Conservation (phyloP, 1,140 invertebrate species). For the Diorhabda elongata region DNA sequence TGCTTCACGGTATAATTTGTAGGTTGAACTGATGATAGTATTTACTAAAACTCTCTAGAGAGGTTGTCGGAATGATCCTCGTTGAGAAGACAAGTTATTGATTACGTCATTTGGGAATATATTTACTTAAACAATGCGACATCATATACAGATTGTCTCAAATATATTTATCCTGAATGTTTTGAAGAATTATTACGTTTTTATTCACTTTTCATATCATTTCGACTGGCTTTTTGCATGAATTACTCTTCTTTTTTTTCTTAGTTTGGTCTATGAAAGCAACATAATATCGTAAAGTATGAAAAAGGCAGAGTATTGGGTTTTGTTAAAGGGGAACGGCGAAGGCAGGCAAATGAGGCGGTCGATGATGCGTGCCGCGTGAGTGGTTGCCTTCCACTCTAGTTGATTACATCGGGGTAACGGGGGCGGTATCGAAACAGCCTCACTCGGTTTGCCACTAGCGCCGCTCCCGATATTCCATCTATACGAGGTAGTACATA, state of each 20-base stretch:
- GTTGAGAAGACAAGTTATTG: slow-evolving; percentile 5
- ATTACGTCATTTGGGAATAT: neutral
- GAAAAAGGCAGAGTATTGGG: slow-evolving; percentile 1
- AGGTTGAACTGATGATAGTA: slow-evolving; percentile 17
- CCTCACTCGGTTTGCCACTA: slow-evolving; percentile 40
- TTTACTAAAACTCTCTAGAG: slow-evolving; percentile 12
- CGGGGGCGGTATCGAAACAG: slow-evolving; percentile 33
- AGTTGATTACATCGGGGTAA: slow-evolving; percentile 26
- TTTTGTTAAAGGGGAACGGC: neutral
- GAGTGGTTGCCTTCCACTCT: slow-evolving; percentile 20
- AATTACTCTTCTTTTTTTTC: too few species aligned
- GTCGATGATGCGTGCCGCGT: slow-evolving; percentile 21
- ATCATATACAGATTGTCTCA: too few species aligned
- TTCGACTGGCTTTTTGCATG: too few species aligned
- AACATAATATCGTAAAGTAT: neutral
- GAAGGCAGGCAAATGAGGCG: slow-evolving; percentile 21
- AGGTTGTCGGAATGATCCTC: slow-evolving; percentile 6
- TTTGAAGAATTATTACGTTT: too few species aligned
- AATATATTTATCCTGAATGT: too few species aligned
- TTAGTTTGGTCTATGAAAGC: neutral
- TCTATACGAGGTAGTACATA: too few species aligned
- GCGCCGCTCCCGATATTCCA: slow-evolving; percentile 15
- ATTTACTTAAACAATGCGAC: neutral
- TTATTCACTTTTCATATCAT: too few species aligned
- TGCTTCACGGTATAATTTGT: slow-evolving; percentile 25